Percentiles rank a stretch among this genome's conserved stretches.
phyloP scores from a whole-genome alignment of 2,797 vertebrate species.

The Chelidonichthys spinosus region DNA sequence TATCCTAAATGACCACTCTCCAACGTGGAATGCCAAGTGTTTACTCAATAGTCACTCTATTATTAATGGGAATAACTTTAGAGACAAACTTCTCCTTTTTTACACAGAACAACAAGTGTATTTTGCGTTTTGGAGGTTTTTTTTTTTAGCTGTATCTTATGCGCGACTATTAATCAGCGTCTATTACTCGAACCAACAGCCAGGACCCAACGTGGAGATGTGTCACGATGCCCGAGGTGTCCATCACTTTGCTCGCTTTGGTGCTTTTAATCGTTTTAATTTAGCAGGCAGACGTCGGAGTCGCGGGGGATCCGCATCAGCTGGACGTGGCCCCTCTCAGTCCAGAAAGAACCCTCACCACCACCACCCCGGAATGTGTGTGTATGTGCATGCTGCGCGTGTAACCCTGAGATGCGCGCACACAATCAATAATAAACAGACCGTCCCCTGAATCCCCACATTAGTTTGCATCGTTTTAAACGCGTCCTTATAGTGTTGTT shows the following conservation, averaged over 20 bases:
- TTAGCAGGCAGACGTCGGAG: constrained; percentile 42
- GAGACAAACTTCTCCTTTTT: constrained; percentile 17
- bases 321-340: constrained; percentile 49
- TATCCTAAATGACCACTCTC: not conserved
- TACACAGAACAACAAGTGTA: constrained; percentile 25
- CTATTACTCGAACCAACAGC: constrained; percentile 20
- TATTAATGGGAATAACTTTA: constrained; percentile 18
- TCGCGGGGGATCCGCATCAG: constrained; percentile 34
- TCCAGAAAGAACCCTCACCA: constrained; percentile 40
- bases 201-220: constrained; percentile 13
- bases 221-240: not conserved
- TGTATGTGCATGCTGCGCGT: constrained; percentile 42
- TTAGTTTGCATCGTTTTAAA: constrained; percentile 47
- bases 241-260: constrained; percentile 9
- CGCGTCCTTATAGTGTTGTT: constrained; percentile 44
- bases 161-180: constrained; percentile 28
- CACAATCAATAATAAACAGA: constrained; percentile 56
- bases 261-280: constrained; percentile 19
- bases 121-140: not conserved
- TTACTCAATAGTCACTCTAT: constrained; percentile 8
- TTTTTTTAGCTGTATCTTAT: constrained; percentile 10
- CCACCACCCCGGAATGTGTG: constrained; percentile 37
- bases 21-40: not conserved
- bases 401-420: constrained; percentile 52
- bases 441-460: constrained; percentile 21